Base-by-base conservation (phyloP, 2,888 invertebrate species). In the Drosophila pullipes region DNA sequence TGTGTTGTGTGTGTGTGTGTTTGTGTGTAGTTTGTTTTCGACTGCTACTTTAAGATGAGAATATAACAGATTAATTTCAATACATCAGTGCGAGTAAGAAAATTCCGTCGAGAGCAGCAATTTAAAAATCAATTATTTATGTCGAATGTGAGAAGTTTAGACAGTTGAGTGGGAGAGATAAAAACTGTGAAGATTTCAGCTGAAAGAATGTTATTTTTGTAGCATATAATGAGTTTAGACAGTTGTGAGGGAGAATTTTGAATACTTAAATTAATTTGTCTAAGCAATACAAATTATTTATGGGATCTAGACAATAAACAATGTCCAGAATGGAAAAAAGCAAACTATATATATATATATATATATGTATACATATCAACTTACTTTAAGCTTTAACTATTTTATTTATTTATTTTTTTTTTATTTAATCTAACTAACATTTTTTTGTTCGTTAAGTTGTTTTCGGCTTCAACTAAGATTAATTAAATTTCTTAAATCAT, bases 51-150 rank as follows among this genome's bases (percentile, higher is more conserved):
- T 76, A 54, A 74, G 59, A 47, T 37, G 49, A 22, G 10, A 55
- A 53, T 68, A 47, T 28, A 53, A 44, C 30, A 69, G 9, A 58
- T 69, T n/a, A 31, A 44, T 52, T 58, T 11, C 69, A 44, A 31
- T 69, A 44, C 37, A 69, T 69, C 52, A 52, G 44, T 31, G 35
- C 25, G 11, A 44, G 30, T 58, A n/a, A 44, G 41, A 50, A 52
- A 35, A 33, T 5, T 11, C 1, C 16, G 4, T 44, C 13, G 41
- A 49, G 22, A 41, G 49, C 16, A 39, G 25, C 33, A 39, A 25
- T 33, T 31, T 25, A 49, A 68, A 68, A 33, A 25, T 49, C 13
- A 33, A 55, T 50, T 69, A 50, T 55, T 39, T 16, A 30, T 10
- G 22, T 31, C 3, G 16, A 58, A 3, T 30, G 5, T 30, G 52